phyloP scores from a whole-genome alignment of 1,140 invertebrate genomes.

The Physella acuta region DNA sequence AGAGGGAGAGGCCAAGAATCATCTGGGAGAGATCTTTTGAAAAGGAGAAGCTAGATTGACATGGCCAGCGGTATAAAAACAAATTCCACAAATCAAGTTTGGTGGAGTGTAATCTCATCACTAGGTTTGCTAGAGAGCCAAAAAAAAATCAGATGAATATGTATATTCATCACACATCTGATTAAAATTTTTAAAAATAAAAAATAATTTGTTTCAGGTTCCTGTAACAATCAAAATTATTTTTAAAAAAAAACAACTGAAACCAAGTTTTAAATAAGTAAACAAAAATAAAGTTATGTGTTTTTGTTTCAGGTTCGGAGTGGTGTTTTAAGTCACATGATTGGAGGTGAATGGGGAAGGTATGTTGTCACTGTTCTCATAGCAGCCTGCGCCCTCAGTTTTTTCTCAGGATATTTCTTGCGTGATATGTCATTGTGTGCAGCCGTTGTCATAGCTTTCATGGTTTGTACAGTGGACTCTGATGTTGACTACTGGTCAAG shows the following conservation, averaged over 20 bases:
- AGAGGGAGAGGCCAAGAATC: too few relatives aligned
- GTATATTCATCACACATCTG: neutral
- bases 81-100: too few relatives aligned
- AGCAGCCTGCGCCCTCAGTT: slow-evolving; percentile 41
- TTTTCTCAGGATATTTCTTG: slow-evolving; percentile 46
- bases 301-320: slow-evolving; percentile 31
- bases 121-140: too few relatives aligned
- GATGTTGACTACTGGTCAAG: slow-evolving; percentile 40
- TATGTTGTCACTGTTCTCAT: slow-evolving; percentile 38
- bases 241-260: neutral
- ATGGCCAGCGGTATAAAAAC: too few relatives aligned
- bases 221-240: too few relatives aligned
- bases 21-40: too few relatives aligned
- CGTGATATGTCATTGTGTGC: slow-evolving; percentile 38
- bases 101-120: too few relatives aligned
- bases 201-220: neutral
- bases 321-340: slow-evolving; percentile 40
- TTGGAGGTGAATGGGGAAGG: slow-evolving; percentile 40
- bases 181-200: neutral
- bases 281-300: too few relatives aligned
- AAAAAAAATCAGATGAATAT: neutral
- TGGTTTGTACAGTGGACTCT: slow-evolving; percentile 36
- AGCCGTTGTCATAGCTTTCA: slow-evolving; percentile 28
- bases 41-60: too few relatives aligned
- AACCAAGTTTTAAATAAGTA: neutral